Percentiles rank a stretch among this genome's conserved stretches.
Evolutionary conservation across 2,113 vertebrate species (phyloP).

Genomic region (Manacus vitellinus): DNA sequence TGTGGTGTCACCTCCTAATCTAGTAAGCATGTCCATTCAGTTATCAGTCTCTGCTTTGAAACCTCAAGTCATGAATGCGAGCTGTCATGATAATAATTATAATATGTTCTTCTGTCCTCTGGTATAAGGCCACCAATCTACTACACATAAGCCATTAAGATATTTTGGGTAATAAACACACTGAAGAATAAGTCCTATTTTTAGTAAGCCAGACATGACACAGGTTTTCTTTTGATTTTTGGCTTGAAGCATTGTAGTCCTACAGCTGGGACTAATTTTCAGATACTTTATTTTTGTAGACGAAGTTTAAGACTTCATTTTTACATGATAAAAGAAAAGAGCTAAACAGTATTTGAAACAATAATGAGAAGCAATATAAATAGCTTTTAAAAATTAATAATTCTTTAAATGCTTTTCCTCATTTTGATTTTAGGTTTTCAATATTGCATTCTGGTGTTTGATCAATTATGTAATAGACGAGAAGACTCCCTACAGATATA

Average conservation of each 20-base stretch:
- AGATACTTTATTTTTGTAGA: not conserved
- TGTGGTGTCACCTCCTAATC: not conserved
- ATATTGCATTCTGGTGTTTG: conserved; percentile 81
- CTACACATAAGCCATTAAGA: not conserved
- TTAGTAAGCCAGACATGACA: not conserved
- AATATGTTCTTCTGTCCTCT: not conserved
- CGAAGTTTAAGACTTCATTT: not conserved
- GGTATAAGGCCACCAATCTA: not conserved
- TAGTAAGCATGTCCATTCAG: not conserved
- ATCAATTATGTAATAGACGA: conserved; percentile 69
- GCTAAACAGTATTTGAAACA: not conserved
- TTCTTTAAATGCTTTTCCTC: not conserved
- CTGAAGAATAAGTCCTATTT: not conserved
- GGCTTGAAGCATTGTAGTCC: not conserved
- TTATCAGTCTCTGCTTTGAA: not conserved
- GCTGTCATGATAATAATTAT: not conserved
- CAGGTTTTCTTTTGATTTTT: not conserved
- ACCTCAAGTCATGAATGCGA: not conserved
- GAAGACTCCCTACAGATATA: conserved; percentile 68
- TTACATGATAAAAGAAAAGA: not conserved
- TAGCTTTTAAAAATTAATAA: not conserved
- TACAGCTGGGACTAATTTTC: not conserved
- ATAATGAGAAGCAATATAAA: not conserved
- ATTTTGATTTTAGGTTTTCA: conserved; percentile 80
- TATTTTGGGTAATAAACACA: not conserved